Conservation (phyloP, 1,140 invertebrate species). For the Lycorma delicatula region DNA sequence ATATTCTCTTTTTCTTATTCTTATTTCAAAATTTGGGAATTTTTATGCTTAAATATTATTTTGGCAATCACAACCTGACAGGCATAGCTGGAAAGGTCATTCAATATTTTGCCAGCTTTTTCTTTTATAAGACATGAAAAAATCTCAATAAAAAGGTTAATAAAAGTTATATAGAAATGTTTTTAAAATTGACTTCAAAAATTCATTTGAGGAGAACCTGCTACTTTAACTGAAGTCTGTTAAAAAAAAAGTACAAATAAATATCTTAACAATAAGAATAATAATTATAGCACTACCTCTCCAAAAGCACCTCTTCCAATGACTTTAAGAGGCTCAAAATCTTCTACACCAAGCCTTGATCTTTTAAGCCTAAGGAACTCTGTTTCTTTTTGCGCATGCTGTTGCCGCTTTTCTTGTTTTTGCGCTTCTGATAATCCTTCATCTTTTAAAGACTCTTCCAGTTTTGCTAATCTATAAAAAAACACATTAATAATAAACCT, state of each 20-base stretch:
- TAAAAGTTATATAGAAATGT: too few relatives aligned
- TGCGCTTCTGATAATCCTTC: conserved; percentile 79
- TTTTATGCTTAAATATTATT: too few relatives aligned
- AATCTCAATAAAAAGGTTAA: too few relatives aligned
- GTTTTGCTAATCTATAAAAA: conserved; percentile 64
- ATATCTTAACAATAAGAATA: not conserved
- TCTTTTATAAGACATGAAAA: too few relatives aligned
- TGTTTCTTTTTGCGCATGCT: conserved; percentile 96
- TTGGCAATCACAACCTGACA: too few relatives aligned
- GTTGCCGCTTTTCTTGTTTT: conserved; percentile 78
- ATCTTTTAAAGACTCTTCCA: conserved; percentile 91
- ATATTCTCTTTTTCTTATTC: too few relatives aligned
- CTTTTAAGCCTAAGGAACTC: conserved; percentile 95
- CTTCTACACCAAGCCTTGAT: conserved; percentile 92
- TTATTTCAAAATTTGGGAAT: too few relatives aligned
- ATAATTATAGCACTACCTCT: conserved; percentile 55
- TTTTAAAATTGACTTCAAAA: too few relatives aligned
- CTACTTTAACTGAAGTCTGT: not conserved
- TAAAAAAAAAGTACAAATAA: not conserved
- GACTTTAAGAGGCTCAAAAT: conserved; percentile 97
- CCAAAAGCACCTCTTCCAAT: conserved; percentile 96
- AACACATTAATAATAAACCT: conserved; percentile 13
- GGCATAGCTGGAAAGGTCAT: too few relatives aligned
- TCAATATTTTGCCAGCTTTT: too few relatives aligned
- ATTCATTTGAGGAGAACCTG: too few relatives aligned